Evolutionary conservation across 2,797 vertebrate species (phyloP), one percentile per base, ranked within the genome.

Genomic region (Alca torda): DNA sequence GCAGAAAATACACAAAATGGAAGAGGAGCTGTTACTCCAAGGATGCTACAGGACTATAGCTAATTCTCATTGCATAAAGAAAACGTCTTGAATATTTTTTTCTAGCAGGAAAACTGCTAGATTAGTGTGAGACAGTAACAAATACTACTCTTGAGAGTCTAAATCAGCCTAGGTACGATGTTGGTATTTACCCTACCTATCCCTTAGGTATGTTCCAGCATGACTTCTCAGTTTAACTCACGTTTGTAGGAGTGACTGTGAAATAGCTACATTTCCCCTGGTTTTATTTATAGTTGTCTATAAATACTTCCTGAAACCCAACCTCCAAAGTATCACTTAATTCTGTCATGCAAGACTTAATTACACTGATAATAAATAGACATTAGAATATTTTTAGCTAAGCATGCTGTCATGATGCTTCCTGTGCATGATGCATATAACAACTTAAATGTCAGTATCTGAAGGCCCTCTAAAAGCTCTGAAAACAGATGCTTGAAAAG

Each of bases 331-430:
- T 92, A 80, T 96, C 92, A 75, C 74, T 97, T 94, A 91, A 87
- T 95, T 95, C 85, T 95, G 86, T 95, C 84, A 92, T 94, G 89
- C 86, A 90, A 87, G 92, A 93, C 86, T 94, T 96, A 96, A 97
- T 97, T 96, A 89, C 86, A 70, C 67, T 92, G 92, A 94, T 95
- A 96, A 96, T 96, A 96, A 96, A 96, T 93, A 97, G 92, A 87
- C 67, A 56, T 94, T 67, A 79, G 90, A 87, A 48, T 96, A 96
- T 96, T 97, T 96, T 96, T 95, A 96, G 95, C 84, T 67, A 73
- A 87, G 93, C 2, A 1, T 92, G 54, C 84, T 96, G 88, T 89
- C 92, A 43, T 82, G 87, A 84, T 94, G 85, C 77, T 94, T 97
- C 95, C 93, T 94, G 92, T 87, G 85, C 46, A 63, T 65, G 85